Percentiles rank a stretch among this genome's conserved stretches.
These are phyloP conservation scores for Trachelus troglodyta DNA, from an alignment of 2,888 invertebrate species.

Conservation along the genomic window DNA sequence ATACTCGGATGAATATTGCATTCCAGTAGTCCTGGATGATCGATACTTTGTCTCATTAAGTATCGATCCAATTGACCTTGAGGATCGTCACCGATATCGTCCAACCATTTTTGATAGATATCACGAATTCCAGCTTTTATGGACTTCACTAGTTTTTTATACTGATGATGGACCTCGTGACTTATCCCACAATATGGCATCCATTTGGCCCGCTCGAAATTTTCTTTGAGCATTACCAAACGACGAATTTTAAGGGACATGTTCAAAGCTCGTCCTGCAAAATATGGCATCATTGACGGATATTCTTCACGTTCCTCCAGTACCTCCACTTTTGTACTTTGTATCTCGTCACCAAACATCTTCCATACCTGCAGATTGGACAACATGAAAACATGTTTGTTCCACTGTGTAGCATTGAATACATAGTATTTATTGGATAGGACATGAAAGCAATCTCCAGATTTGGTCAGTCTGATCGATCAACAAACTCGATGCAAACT, in stretches of 20 bases:
- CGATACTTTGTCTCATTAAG: slow-evolving; percentile 77
- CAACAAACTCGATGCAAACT: not conserved
- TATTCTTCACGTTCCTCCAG: slow-evolving; percentile 72
- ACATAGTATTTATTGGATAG: not conserved
- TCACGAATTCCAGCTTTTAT: slow-evolving; percentile 71
- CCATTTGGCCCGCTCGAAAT: slow-evolving; percentile 81
- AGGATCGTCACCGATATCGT: slow-evolving; percentile 73
- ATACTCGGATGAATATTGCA: slow-evolving; percentile 83
- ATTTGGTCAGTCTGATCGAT: not conserved
- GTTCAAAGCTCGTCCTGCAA: slow-evolving; percentile 78
- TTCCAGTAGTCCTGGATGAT: slow-evolving; percentile 74
- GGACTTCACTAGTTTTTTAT: slow-evolving; percentile 72
- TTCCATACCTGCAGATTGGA: slow-evolving; percentile 72
- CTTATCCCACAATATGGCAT: slow-evolving; percentile 80
- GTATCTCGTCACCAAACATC: slow-evolving; percentile 81
- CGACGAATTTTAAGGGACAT: slow-evolving; percentile 76
- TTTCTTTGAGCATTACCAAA: slow-evolving; percentile 71
- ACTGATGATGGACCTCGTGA: slow-evolving; percentile 78
- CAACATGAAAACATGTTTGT: not conserved
- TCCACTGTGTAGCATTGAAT: not conserved
- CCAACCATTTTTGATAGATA: slow-evolving; percentile 71
- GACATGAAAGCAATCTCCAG: not conserved
- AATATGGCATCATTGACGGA: slow-evolving; percentile 77
- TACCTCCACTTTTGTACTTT: slow-evolving; percentile 78
- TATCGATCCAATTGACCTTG: slow-evolving; percentile 74